Evolutionary conservation across 2,797 vertebrate genomes (phyloP), one percentile per base, ranked within the genome.

Genomic region (Gadopsis bispinosus): DNA sequence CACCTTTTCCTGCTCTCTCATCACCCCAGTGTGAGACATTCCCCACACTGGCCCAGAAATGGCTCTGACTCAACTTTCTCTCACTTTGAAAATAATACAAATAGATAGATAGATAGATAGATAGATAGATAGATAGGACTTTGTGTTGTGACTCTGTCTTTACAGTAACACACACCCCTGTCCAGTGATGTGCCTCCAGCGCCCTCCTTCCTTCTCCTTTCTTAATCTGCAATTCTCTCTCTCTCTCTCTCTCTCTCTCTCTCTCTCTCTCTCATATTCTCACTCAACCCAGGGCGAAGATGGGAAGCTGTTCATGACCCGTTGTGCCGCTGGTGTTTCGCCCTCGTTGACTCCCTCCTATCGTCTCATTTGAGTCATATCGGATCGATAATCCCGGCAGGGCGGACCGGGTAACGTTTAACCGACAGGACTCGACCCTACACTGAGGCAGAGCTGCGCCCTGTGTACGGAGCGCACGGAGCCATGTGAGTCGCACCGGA

Each of bases 21-120:
- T 89, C 84, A 81, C 81, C 65, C 58, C 65, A 67, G 65, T 69
- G 80, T 90, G 89, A 91, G 83, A 90, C 87, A 92, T 91, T 92
- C 89, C 89, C 73, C 84, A 88, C 83, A 59, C 22, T 54, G 47
- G 47, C 35, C 78, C 61, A 81, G 73, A 88, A 85, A 80, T 76
- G 67, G 31, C 63, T 77, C 71, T 22, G 60, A 73, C 11, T 84
- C 58, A 80, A 74, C 63, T 80, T 69, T 77, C 59, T 61, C 51
- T 81, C 73, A 55, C 29, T 73, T 71, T 59, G 31, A 63, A 73
- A 69, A 77, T 67, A 63, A 78, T 72, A n/a, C 33, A 8, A 69
- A 71, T 41, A 48, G 75, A 79, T 56, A 69, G 76, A 73, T 19
- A 68, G 72, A 73, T 22, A 58, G 69, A 77, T 53, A 78, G 73